Evolutionary conservation across 2,113 vertebrate species (phyloP).

Genomic region (Cyphomyrus discorhynchus): DNA sequence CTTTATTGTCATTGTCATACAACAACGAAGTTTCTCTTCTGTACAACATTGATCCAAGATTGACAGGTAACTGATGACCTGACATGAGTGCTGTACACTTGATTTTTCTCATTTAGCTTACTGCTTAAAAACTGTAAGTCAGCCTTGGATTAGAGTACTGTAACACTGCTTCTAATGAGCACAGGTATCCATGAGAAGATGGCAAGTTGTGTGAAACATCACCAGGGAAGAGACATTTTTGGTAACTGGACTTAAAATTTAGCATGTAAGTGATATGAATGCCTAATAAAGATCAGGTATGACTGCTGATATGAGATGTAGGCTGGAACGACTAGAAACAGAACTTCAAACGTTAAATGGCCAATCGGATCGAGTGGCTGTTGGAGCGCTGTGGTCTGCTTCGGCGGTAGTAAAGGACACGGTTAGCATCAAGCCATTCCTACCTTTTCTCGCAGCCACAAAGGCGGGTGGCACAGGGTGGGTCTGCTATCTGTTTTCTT

Average conservation of each 20-base stretch:
- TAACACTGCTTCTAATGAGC: not conserved
- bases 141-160: not conserved
- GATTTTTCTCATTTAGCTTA: not conserved
- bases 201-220: not conserved
- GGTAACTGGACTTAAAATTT: not conserved
- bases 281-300: not conserved
- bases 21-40: no score
- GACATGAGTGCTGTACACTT: not conserved
- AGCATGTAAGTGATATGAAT: not conserved
- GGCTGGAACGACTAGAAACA: not conserved
- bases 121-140: not conserved
- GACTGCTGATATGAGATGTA: not conserved
- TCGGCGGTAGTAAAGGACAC: not conserved
- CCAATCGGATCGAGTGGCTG: not conserved
- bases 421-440: not conserved
- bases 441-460: not conserved
- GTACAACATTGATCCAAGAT: no score
- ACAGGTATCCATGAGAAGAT: not conserved
- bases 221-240: not conserved
- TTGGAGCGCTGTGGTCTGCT: not conserved
- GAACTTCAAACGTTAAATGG: not conserved
- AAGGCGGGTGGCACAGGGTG: not conserved
- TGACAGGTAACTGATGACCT: not conserved
- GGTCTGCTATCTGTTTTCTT: not conserved
- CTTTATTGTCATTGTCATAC: no score